Base-by-base conservation (phyloP, 2,797 vertebrate species). In the Lates japonicus region DNA sequence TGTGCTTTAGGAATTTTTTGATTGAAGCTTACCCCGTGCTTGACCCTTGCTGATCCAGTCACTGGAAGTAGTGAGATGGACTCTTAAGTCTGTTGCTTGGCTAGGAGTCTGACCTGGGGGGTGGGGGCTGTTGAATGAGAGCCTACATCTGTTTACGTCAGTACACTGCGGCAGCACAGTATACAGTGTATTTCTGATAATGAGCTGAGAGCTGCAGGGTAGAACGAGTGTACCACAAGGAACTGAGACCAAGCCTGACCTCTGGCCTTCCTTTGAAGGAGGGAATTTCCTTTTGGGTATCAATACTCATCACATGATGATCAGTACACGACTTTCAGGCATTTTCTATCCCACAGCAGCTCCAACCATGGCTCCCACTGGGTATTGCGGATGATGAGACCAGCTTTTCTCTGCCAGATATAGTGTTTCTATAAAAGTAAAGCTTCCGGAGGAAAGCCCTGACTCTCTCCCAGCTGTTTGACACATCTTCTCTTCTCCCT, bases 1-100 rank as follows among this genome's bases (percentile, higher is more conserved):
- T 91, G 88, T 55, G 62, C 87, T 92, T 91, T 77, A 93, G 81
- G 87, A 90, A 87, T 90, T 86, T 88, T 93, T 91, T 85, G 88
- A 95, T 93, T 93, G 86, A 90, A 85, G 83, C 88, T 91, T 93
- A 90, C 64, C 89, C 87, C 49, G 9, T 35, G 70, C 78, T 83
- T 88, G 92, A 93, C 89, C 87, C 70, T 76, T 51, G n/a, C 67
- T 83, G 81, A 93, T 90, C 89, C 44, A 41, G 90, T 88, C 83
- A 70, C 63, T 83, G 76, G 80, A 83, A 85, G 74, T 68, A 46
- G 66, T 59, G 54, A 70, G 78, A 82, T 78, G 81, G 81, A 85
- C 74, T 75, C 31, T 59, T 86, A 82, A 88, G 81, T 80, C 63
- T 64, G 68, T 46, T 74, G 55, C 74, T 80, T 79, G 80, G 80